Base-by-base conservation (phyloP, 2,113 vertebrate species). In the Brevimyrus niger region DNA sequence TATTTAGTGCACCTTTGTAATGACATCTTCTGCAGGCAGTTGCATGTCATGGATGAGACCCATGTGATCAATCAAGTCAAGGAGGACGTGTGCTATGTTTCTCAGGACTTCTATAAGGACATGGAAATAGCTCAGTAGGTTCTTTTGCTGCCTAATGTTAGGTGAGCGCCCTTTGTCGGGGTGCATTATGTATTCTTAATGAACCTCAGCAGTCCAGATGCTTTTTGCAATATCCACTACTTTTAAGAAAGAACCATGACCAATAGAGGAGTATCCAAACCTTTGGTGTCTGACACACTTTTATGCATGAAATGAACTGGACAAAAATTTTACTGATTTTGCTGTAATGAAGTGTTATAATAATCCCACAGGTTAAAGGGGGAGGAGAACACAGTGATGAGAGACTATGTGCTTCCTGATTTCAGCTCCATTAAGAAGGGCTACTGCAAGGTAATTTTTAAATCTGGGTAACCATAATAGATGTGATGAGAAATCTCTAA, bases 381-480 rank as follows among this genome's bases (percentile, higher is more conserved):
- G 87, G 97, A 98, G 91, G 98, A 99, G 27, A 99, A 99, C 94
- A 95, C 94, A 6, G 95, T 97, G 86, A 97, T 99, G 97, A 96
- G 95, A 91, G 98, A 99, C 93, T 99, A 99, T 88, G 97, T 99
- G 90, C 96, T 99, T 90, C 98, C 98, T 91, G 98, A 99, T 93
- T 99, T 99, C 94, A 99, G 98, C 94, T 95, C 97, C 92, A 99
- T 99, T 91, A 99, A 99, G 94, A 99, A 99, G 91, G 98, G 98
- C 19, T 99, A 98, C 95, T 99, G 98, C 94, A 99, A 99, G 98
- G 98, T 99, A 96, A 93, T 23, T 82, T 21, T 82, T 31, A 82
- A 21, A 5, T 69, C 27, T 69, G 99, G 98, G 98, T 99, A 96
- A 93, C 35, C 15, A n/a, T 44, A 3, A 46, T 83, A 19, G 35